These are phyloP conservation scores for Taenaris catops DNA, from an alignment of 2,888 invertebrate genomes.

Conservation along the genomic window DNA sequence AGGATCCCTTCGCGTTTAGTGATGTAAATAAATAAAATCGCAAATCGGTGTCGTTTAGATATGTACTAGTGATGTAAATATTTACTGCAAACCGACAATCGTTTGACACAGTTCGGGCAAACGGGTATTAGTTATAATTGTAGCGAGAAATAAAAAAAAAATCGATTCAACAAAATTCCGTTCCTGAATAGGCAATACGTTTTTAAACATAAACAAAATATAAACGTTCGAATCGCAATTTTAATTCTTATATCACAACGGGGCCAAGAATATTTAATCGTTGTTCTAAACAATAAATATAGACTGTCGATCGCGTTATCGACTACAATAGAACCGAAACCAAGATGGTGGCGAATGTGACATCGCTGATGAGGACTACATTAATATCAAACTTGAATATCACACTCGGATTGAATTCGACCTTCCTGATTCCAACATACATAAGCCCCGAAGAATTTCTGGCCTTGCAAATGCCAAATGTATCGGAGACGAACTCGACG, in stretches of 20 bases:
- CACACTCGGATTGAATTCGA: slow-evolving; percentile 52
- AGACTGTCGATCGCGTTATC: background rate
- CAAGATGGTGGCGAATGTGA: slow-evolving; percentile 59
- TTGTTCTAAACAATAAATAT: slow-evolving; percentile 7
- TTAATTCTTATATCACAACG: slow-evolving; percentile 28
- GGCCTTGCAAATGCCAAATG: slow-evolving; percentile 75
- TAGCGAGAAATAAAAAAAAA: slow-evolving; percentile 27
- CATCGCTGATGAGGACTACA: slow-evolving; percentile 43
- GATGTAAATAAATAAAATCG: slow-evolving; percentile 24
- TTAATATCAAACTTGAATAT: slow-evolving; percentile 48
- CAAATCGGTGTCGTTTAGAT: slow-evolving; percentile 1
- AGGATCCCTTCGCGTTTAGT: slow-evolving; percentile 28
- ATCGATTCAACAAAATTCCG: slow-evolving; percentile 35
- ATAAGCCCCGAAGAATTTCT: slow-evolving; percentile 79
- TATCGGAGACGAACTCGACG: slow-evolving; percentile 66
- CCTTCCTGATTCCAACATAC: slow-evolving; percentile 73
- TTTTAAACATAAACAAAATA: too few relatives aligned
- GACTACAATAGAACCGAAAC: slow-evolving; percentile 25
- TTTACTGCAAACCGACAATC: background rate
- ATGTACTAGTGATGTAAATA: background rate
- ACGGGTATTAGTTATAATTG: slow-evolving; percentile 50
- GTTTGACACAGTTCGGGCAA: slow-evolving; percentile 38
- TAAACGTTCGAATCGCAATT: slow-evolving; percentile 9
- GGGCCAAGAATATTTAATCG: slow-evolving; percentile 44
- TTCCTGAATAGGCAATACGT: slow-evolving; percentile 55